These are phyloP conservation scores for Hippocampus comes DNA, from an alignment of 2,113 vertebrate genomes.

Conservation along the genomic window DNA sequence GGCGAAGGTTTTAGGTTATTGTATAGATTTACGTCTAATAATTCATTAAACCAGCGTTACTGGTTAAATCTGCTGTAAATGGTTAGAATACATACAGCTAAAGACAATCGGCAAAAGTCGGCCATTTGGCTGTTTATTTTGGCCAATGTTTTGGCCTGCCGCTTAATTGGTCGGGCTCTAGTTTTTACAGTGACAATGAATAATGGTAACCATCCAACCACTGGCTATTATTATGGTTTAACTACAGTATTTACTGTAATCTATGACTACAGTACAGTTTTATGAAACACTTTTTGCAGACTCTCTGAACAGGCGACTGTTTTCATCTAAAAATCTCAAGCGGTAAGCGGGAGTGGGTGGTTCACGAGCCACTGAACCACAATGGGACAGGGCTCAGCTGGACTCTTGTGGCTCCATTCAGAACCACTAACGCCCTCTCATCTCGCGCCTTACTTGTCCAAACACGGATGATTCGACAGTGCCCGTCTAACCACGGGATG, in stretches of 20 bases:
- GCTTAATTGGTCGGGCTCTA: no score
- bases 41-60: no score
- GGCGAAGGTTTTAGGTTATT: neutral
- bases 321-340: slow-evolving; percentile 28
- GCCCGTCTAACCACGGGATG: slow-evolving; percentile 15
- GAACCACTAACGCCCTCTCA: slow-evolving; percentile 8
- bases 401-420: slow-evolving; percentile 9
- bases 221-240: no score
- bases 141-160: no score
- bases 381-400: slow-evolving; percentile 17
- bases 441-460: slow-evolving; percentile 9
- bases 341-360: neutral
- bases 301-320: neutral
- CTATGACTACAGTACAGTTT: neutral
- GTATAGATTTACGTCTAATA: no score
- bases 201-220: neutral
- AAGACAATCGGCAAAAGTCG: no score
- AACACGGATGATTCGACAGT: slow-evolving; percentile 20
- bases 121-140: no score
- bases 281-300: neutral
- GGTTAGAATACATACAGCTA: no score
- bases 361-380: slow-evolving; percentile 32
- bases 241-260: neutral
- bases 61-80: no score
- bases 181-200: neutral